Evolutionary conservation across 53 echinoderm and acorn worm species (phyloP).

Genomic region (Echinometra lucunter): DNA sequence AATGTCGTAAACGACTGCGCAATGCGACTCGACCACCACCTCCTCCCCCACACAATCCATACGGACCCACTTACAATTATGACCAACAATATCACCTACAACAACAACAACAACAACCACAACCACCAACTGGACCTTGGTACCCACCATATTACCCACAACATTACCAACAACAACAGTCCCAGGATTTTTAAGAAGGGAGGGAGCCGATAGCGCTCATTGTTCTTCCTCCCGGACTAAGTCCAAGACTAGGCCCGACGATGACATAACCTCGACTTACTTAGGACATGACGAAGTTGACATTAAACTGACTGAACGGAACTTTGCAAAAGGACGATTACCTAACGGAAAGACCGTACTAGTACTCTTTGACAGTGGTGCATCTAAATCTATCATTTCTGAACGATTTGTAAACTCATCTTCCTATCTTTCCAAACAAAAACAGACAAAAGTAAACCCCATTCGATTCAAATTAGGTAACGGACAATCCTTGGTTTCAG

Average conservation of each 20-base stretch:
- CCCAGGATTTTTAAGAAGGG: slow-evolving; percentile 36
- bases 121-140: too few relatives aligned
- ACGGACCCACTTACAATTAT: too few relatives aligned
- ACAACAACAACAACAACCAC: neutral
- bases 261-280: slow-evolving; percentile 23
- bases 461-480: slow-evolving; percentile 44
- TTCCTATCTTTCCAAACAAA: slow-evolving; percentile 10
- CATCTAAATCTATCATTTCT: slow-evolving; percentile 53
- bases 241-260: neutral
- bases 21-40: neutral
- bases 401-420: neutral
- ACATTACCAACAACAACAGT: neutral
- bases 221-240: slow-evolving; percentile 2
- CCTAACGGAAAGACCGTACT: slow-evolving; percentile 56
- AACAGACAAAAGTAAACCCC: neutral
- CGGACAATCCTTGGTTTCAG: neutral
- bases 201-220: slow-evolving; percentile 9
- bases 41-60: too few relatives aligned
- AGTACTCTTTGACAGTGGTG: slow-evolving; percentile 71
- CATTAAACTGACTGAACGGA: slow-evolving; percentile 31
- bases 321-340: slow-evolving; percentile 52
- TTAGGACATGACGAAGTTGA: slow-evolving; percentile 42
- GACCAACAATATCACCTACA: neutral
- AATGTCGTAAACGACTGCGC: neutral
- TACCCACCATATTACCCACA: neutral